These are phyloP conservation scores for Ophion ellenae DNA, from an alignment of 2,888 invertebrate genomes.

Conservation along the genomic window DNA sequence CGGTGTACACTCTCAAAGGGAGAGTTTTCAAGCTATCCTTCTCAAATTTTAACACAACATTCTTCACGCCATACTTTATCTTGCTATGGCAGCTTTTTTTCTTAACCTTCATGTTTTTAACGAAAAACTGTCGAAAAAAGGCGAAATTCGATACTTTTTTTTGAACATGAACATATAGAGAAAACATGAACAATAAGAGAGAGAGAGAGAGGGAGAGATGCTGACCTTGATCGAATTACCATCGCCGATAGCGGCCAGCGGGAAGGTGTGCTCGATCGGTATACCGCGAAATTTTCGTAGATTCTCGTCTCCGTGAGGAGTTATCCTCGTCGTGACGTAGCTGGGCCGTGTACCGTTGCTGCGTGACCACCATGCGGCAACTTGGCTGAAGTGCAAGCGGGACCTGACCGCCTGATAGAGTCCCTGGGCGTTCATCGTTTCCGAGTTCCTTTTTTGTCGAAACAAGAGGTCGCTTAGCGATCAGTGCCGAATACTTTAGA, in stretches of 20 bases:
- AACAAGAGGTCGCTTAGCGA: neutral
- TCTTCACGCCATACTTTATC: no score
- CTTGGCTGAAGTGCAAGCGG: constrained; percentile 97
- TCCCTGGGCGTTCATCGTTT: constrained; percentile 86
- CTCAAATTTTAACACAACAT: no score
- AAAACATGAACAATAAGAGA: constrained; percentile 37
- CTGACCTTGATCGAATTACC: constrained; percentile 86
- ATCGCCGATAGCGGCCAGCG: constrained; percentile 88
- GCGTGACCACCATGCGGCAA: constrained; percentile 94
- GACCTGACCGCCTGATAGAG: constrained; percentile 96
- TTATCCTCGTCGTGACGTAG: constrained; percentile 83
- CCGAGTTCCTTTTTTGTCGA: constrained; percentile 74
- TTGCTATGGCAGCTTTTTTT: no score
- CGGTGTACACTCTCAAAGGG: no score
- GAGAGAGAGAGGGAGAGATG: constrained; percentile 68
- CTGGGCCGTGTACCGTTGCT: constrained; percentile 82
- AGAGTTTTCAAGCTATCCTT: no score
- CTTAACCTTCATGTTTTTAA: no score
- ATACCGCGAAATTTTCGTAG: constrained; percentile 81
- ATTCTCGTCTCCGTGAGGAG: constrained; percentile 79
- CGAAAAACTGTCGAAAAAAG: no score
- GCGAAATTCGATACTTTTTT: no score
- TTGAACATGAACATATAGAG: no score
- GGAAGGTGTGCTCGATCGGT: constrained; percentile 90
- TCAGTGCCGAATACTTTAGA: neutral